Evolutionary conservation across 2,888 invertebrate genomes (phyloP).

Genomic region (Caenorhabditis doughertyi): DNA sequence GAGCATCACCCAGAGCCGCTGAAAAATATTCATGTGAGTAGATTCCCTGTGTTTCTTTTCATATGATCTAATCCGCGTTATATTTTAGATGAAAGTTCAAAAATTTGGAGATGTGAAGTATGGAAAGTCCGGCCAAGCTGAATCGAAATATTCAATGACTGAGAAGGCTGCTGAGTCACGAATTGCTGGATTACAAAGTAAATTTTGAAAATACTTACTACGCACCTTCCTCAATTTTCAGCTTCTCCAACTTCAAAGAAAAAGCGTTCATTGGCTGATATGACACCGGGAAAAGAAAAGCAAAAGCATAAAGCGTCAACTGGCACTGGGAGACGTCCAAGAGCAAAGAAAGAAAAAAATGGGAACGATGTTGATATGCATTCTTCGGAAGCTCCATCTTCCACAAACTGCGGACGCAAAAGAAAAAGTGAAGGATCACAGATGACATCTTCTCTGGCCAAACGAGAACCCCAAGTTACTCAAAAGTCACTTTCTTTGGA

Average conservation of each 20-base stretch:
- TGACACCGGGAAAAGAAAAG: slow-evolving; percentile 67
- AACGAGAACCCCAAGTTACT: slow-evolving; percentile 35
- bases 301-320: slow-evolving; percentile 32
- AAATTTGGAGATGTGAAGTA: slow-evolving; percentile 76
- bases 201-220: no score
- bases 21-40: slow-evolving; percentile 74
- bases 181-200: slow-evolving; percentile 51
- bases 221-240: no score
- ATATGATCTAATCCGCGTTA: no score
- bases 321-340: slow-evolving; percentile 13
- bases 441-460: slow-evolving; percentile 40
- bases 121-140: slow-evolving; percentile 45
- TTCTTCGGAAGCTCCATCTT: slow-evolving; percentile 1
- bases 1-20: slow-evolving; percentile 80
- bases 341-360: slow-evolving; percentile 41
- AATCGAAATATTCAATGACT: slow-evolving; percentile 70
- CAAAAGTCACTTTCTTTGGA: slow-evolving; percentile 66
- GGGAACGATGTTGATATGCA: slow-evolving; percentile 28
- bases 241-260: no score
- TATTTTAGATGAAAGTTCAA: slow-evolving; percentile 72
- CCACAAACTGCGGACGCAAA: slow-evolving; percentile 48
- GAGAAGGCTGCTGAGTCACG: slow-evolving; percentile 73
- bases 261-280: slow-evolving; percentile 63
- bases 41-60: no score
- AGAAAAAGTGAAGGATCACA: slow-evolving; percentile 45